These are phyloP conservation scores for Arctocebus calabarensis DNA, from an alignment of 2,797 vertebrate species.

Conservation along the genomic window DNA sequence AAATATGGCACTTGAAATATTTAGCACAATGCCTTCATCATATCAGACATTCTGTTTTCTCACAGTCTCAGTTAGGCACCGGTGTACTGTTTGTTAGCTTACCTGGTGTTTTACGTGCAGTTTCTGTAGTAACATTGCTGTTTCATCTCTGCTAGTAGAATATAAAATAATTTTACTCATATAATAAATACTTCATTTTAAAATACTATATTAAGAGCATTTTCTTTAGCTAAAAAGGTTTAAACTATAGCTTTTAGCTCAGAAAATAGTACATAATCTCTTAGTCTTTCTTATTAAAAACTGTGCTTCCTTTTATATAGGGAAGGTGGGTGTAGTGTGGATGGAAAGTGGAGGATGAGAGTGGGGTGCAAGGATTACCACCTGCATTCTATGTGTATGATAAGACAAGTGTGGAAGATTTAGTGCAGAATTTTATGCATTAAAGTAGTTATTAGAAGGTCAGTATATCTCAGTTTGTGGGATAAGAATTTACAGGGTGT, in stretches of 20 bases:
- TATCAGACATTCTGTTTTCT: not conserved
- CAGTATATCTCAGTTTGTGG: not conserved
- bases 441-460: not conserved
- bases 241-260: not conserved
- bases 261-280: not conserved
- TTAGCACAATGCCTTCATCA: not conserved
- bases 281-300: not conserved
- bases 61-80: not conserved
- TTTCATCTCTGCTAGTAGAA: not conserved
- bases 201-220: not conserved
- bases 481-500: not conserved
- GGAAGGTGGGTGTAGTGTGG: not conserved
- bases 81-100: not conserved
- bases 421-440: not conserved
- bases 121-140: not conserved
- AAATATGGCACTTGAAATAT: not conserved
- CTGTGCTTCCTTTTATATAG: not conserved
- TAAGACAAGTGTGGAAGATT: not conserved
- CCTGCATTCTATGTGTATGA: not conserved
- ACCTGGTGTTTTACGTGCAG: not conserved
- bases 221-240: not conserved
- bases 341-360: not conserved
- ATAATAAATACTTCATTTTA: not conserved
- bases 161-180: not conserved
- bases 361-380: accelerated